phyloP scores from a whole-genome alignment of 1,140 invertebrate genomes.

The Drosophila prosaltans region DNA sequence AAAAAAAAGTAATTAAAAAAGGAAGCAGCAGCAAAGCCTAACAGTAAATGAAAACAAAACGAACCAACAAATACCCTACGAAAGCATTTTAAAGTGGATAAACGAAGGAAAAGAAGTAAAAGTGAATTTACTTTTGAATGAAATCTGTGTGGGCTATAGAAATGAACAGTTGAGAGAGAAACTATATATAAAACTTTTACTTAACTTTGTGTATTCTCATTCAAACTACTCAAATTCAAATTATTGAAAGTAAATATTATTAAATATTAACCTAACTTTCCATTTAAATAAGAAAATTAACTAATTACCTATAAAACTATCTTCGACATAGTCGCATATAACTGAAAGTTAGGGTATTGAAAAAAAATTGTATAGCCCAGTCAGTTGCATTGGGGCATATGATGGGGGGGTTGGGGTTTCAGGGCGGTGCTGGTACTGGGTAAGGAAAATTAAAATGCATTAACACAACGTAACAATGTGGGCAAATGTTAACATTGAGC shows the following conservation, averaged over 20 bases:
- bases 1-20: slow-evolving; percentile 74
- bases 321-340: not conserved
- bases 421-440: not conserved
- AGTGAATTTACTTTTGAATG: too few species aligned
- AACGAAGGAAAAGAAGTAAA: too few species aligned
- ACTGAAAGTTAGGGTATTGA: not conserved
- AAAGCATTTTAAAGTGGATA: too few species aligned
- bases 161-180: too few species aligned
- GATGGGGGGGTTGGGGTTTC: too few species aligned
- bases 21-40: slow-evolving; percentile 2
- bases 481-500: slow-evolving; percentile 76
- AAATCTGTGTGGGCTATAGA: too few species aligned
- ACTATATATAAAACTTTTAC: too few species aligned
- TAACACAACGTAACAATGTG: slow-evolving; percentile 76
- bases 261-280: too few species aligned
- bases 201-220: too few species aligned
- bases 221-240: too few species aligned
- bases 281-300: too few species aligned
- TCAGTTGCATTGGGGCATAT: slow-evolving; percentile 3
- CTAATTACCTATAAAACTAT: not conserved
- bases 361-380: not conserved
- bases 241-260: too few species aligned
- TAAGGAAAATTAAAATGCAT: slow-evolving; percentile 72
- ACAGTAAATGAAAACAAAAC: not conserved
- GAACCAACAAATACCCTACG: not conserved